These are phyloP conservation scores for Melopsittacus undulatus DNA, from an alignment of 2,797 vertebrate genomes.

Conservation along the genomic window DNA sequence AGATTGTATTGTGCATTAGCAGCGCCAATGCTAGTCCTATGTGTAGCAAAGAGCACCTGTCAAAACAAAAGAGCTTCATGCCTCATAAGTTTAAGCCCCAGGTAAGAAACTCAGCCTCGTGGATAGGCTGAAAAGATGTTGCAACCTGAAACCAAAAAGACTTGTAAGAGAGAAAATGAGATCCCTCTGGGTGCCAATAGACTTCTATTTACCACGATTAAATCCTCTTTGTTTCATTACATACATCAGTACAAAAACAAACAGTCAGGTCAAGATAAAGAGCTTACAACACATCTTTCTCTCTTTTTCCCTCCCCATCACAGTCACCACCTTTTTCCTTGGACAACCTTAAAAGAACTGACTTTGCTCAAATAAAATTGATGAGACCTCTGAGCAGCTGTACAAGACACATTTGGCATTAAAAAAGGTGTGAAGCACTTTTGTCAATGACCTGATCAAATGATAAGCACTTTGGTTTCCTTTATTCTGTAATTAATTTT, in stretches of 20 bases:
- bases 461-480: slow-evolving; percentile 74
- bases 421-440: slow-evolving; percentile 77
- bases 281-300: slow-evolving; percentile 60
- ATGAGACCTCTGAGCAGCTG: slow-evolving; percentile 78
- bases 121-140: slow-evolving; percentile 66
- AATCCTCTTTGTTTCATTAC: slow-evolving; percentile 85
- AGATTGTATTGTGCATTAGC: slow-evolving; percentile 67
- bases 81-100: slow-evolving; percentile 80
- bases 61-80: slow-evolving; percentile 84
- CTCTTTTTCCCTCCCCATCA: slow-evolving; percentile 49
- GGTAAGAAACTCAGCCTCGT: slow-evolving; percentile 79
- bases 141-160: slow-evolving; percentile 77
- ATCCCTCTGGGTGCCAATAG: slow-evolving; percentile 76
- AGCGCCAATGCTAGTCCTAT: slow-evolving; percentile 51
- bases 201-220: slow-evolving; percentile 82
- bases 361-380: slow-evolving; percentile 74
- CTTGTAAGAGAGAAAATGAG: slow-evolving; percentile 78
- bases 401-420: slow-evolving; percentile 72
- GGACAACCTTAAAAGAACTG: slow-evolving; percentile 73
- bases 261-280: slow-evolving; percentile 80
- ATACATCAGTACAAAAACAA: slow-evolving; percentile 81
- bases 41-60: slow-evolving; percentile 83
- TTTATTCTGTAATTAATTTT: slow-evolving; percentile 76
- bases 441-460: slow-evolving; percentile 77
- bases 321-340: slow-evolving; percentile 67